Conservation (phyloP, 2,113 vertebrate genomes). For the Centrocercus urophasianus region DNA sequence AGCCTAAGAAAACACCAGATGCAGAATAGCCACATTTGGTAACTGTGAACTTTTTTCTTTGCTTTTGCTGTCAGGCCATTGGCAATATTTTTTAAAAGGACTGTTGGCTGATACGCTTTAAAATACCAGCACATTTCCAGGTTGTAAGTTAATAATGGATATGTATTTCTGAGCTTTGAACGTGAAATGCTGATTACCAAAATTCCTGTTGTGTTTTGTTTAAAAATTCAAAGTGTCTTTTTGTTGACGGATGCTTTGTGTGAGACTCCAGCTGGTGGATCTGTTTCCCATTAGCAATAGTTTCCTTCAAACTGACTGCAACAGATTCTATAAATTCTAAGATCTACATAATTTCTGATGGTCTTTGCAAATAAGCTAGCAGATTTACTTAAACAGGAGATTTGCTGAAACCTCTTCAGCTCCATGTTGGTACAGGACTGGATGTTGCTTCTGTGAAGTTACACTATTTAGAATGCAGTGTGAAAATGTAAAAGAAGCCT, state of each 20-base stretch:
- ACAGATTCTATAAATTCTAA: slow-evolving; percentile 10
- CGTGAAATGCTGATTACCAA: not conserved
- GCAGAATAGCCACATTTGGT: not conserved
- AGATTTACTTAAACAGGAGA: not conserved
- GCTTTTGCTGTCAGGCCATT: fast-evolving
- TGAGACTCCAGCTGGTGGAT: not conserved
- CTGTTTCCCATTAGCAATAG: not conserved
- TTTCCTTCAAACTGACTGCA: slow-evolving; percentile 46
- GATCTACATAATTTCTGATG: slow-evolving; percentile 21
- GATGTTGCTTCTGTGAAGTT: not conserved
- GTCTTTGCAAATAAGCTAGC: slow-evolving; percentile 24
- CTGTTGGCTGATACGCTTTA: not conserved
- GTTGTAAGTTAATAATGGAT: not conserved
- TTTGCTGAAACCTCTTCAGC: not conserved
- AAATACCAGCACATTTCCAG: not conserved
- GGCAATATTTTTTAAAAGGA: not conserved
- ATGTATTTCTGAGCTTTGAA: not conserved
- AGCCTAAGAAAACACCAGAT: not conserved
- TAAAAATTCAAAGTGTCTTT: slow-evolving; percentile 1
- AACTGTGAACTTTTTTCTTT: not conserved
- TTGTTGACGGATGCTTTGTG: not conserved
- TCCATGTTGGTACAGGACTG: not conserved
- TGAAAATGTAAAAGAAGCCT: not conserved
- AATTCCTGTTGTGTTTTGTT: slow-evolving; percentile 7
- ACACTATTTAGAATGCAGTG: not conserved